Conservation (phyloP, 2,113 vertebrate genomes). For the Balaeniceps rex region DNA sequence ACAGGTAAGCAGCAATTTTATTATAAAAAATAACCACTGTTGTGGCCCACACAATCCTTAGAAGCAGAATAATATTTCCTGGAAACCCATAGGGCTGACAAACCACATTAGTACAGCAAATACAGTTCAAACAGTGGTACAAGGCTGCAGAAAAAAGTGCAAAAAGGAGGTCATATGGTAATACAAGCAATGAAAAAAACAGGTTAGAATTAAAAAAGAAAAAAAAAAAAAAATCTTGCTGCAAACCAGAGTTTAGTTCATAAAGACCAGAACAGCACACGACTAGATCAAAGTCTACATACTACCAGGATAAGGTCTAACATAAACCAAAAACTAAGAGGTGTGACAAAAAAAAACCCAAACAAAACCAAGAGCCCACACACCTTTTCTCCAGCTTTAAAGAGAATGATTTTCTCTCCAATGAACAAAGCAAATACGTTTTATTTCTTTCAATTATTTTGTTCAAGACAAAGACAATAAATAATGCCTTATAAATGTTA, state of each 20-base stretch:
- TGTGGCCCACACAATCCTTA: background rate
- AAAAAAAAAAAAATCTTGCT: background rate
- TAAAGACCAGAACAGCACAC: background rate
- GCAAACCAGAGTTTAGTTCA: background rate
- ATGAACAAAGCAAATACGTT: background rate
- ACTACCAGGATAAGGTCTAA: background rate
- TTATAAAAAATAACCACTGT: background rate
- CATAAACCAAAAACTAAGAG: background rate
- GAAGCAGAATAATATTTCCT: background rate
- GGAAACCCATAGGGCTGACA: background rate
- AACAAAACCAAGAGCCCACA: background rate
- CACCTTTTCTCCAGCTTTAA: background rate
- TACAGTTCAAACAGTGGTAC: background rate
- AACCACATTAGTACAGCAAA: background rate
- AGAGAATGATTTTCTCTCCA: background rate
- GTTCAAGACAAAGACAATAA: background rate
- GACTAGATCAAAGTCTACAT: background rate
- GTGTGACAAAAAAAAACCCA: background rate
- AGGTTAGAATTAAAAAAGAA: background rate
- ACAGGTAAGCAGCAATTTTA: background rate
- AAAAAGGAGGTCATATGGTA: background rate
- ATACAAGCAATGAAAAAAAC: background rate
- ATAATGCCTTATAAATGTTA: background rate
- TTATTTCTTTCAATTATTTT: background rate
- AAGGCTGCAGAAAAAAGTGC: background rate